A percentile compares a stretch with the other conserved stretches of the same genome.
These are phyloP conservation scores for Tadarida brasiliensis DNA, from an alignment of 2,797 vertebrate genomes.

Conservation along the genomic window DNA sequence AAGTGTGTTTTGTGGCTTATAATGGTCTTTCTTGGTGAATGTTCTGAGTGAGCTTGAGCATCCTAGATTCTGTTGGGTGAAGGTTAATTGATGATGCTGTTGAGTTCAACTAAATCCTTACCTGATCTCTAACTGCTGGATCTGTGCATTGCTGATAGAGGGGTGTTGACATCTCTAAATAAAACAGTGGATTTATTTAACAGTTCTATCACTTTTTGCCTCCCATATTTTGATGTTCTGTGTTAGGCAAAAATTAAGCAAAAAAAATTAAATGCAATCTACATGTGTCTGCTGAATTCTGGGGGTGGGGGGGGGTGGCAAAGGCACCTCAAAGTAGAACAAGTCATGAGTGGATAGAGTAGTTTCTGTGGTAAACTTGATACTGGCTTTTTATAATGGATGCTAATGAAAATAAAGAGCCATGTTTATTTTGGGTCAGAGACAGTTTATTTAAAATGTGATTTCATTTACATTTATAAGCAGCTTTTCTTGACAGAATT, in stretches of 20 bases:
- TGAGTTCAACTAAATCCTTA: not conserved
- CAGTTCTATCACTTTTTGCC: not conserved
- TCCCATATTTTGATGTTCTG: not conserved
- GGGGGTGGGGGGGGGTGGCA: too few species aligned
- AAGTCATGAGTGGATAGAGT: not conserved
- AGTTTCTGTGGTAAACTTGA: not conserved
- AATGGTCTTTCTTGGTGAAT: not conserved
- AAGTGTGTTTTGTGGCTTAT: not conserved
- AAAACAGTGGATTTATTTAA: not conserved
- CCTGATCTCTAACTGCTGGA: not conserved
- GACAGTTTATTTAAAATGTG: slow-evolving; percentile 94
- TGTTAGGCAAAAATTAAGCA: not conserved
- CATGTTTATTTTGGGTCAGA: slow-evolving; percentile 87
- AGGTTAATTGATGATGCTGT: not conserved
- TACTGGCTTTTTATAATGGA: not conserved
- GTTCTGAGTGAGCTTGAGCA: not conserved
- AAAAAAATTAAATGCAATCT: slow-evolving; percentile 15
- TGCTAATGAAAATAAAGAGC: slow-evolving; percentile 67
- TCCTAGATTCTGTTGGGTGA: not conserved
- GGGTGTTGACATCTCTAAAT: not conserved
- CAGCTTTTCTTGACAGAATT: slow-evolving; percentile 94
- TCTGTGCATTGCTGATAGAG: too few species aligned
- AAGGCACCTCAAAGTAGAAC: not conserved
- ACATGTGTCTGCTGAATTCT: not conserved
- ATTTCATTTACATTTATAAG: slow-evolving; percentile 96